These are phyloP conservation scores for Hydrolagus affinis DNA, from an alignment of 2,113 vertebrate genomes.

Conservation along the genomic window DNA sequence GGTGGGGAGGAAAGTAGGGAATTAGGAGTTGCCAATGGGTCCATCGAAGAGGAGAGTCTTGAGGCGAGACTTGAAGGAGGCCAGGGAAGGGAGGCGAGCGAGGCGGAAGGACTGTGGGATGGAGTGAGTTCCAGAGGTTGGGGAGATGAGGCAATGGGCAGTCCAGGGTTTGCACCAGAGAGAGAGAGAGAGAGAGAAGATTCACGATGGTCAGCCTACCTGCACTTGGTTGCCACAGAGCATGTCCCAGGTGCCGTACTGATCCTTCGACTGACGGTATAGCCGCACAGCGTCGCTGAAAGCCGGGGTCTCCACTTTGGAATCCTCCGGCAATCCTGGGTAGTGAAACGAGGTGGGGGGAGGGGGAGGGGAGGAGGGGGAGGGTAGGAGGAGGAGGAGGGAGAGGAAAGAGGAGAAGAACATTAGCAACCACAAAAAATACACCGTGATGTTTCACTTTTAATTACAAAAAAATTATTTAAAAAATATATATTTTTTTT, in stretches of 20 bases:
- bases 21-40: no score
- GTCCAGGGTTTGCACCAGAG: background rate
- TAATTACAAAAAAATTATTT: no score
- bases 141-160: background rate
- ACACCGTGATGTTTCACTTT: no score
- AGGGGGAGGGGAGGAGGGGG: no score
- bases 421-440: background rate
- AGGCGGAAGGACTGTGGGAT: no score
- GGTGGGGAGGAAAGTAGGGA: no score
- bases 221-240: constrained; percentile 79
- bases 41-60: no score
- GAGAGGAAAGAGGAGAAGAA: background rate
- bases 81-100: no score
- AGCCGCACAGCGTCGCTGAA: constrained; percentile 80
- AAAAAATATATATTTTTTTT: no score
- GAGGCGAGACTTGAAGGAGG: no score
- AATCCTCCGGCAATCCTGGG: constrained; percentile 79
- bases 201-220: constrained; percentile 52
- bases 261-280: constrained; percentile 74
- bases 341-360: fast-evolving
- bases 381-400: background rate
- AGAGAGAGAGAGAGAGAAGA: background rate
- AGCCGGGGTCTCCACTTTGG: constrained; percentile 72
- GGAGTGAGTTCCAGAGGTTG: no score
- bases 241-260: constrained; percentile 95